Base-by-base conservation (phyloP, 2,113 vertebrate species). In the Balaeniceps rex region DNA sequence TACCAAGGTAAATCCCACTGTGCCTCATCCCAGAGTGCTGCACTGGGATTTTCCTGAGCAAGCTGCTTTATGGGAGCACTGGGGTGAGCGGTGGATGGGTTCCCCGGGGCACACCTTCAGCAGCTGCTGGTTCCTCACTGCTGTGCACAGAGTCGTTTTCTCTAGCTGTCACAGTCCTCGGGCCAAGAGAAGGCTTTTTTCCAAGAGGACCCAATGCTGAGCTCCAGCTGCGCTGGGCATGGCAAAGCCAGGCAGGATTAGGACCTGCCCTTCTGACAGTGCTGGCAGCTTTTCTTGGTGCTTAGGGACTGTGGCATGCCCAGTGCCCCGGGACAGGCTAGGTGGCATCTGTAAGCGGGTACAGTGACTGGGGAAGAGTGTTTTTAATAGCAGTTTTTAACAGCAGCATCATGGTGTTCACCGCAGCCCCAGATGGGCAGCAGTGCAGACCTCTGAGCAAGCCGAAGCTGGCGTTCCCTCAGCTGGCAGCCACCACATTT, bases 371-470 rank as follows among this genome's bases (percentile, higher is more conserved):
- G 16, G 42, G 47, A 51, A 74, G 65, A 40, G 23, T 2, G 8
- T 28, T 44, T 33, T 83, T 28, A 24, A 31, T 11, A 47, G 38
- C 65, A 69, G 4, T 3, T 72, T 74, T 26, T 49, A 71, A 46
- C 0, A 0, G 19, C 79, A 60, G 15, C 1, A 0, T 26, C 36
- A 1, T 11, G 10, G 14, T 40, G 46, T 34, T 47, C 74, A 66
- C 64, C 55, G 18, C 40, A 19, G 61, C 36, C 33, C 28, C 9
- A 0, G 0, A 8, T 0, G 28, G 64, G 68, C 81, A 83, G 61
- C 63, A 28, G 55, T 4, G 26, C 54, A 65, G 55, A n/a, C 23
- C 58, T 34, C 38, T 3, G 11, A 79, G 82, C 83, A 25, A 70
- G 42, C 42, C 9, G 2, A 44, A 29, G 28, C 7, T 18, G 7